Base-by-base conservation (phyloP, 2,888 invertebrate species). In the Podabrus alpinus region DNA sequence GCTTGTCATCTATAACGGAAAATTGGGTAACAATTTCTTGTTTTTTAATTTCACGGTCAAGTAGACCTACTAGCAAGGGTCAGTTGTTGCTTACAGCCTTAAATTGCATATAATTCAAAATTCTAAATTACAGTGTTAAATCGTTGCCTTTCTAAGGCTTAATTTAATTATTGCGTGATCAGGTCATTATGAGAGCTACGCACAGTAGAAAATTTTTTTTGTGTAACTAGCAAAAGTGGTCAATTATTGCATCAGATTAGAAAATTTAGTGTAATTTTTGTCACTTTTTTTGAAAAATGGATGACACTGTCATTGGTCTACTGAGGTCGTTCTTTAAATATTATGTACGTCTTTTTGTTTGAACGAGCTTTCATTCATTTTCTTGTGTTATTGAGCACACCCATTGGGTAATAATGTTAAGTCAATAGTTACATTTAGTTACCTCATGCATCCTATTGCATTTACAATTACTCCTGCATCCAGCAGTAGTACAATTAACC, bases 401-500 rank as follows among this genome's bases (percentile, higher is more conserved):
- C 68, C 68, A 66, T 29, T 15, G 15, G 24, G 66, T 15, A 25
- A 21, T 21, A 66, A 15, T 25, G 10, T 15, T 66, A 21, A 45
- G 13, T 45, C 45, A 45, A 19, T 62, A 11, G 62, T 19, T 64
- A 16, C 60, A 60, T 7, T 21, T n/a, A 16, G 25, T 66, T 66
- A 24, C 66, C 66, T 24, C 19, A 66, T 66, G 66, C 62, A 64
- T 64, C 62, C 15, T 66, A 66, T 24, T 15, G 24, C 66, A 24
- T 9, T 66, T 66, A 15, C 24, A 19, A 64, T 29, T 29, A 66
- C 15, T 15, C 21, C 15, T 66, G 11, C 68, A 19, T n/a, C 15
- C n/a, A n/a, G 15, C 16, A 21, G 24, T 66, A 29, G 72, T 66
- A 59, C 68, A 69, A 68, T 70, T 71, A 77, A 79, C 79, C 79